Conservation (phyloP, 1,140 invertebrate genomes). For the Zelostemma sp. region DNA sequence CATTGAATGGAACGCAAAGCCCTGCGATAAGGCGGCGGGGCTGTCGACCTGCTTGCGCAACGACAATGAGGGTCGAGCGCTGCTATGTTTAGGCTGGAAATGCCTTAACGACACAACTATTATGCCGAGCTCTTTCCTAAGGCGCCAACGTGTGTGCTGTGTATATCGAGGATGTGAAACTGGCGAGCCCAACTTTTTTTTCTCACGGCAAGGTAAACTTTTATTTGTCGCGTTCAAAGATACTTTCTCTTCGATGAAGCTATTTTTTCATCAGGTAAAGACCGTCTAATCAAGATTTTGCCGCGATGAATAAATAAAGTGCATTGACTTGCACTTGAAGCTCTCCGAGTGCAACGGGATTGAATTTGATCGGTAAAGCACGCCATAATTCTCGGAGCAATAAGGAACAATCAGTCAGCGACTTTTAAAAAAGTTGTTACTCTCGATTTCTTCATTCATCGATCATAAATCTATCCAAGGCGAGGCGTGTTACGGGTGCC, state of each 20-base stretch:
- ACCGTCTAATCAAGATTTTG: too few relatives aligned
- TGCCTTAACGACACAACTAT: conserved; percentile 37
- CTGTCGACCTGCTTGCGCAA: conserved; percentile 19
- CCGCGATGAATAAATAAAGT: too few relatives aligned
- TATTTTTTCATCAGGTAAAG: background rate
- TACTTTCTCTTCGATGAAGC: too few relatives aligned
- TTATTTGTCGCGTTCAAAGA: conserved; percentile 7
- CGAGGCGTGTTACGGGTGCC: conserved; percentile 33
- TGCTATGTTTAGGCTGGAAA: conserved; percentile 45
- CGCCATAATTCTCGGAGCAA: too few relatives aligned
- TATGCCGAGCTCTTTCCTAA: conserved; percentile 27
- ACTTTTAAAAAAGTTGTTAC: background rate
- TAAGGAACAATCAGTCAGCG: too few relatives aligned
- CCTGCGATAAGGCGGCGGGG: conserved; percentile 30
- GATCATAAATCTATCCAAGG: conserved; percentile 36
- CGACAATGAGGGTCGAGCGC: conserved; percentile 39
- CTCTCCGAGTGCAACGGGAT: too few relatives aligned
- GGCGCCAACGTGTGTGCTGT: conserved; percentile 21
- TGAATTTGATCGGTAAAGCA: too few relatives aligned
- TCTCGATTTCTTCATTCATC: conserved; percentile 38
- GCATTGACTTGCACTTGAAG: too few relatives aligned
- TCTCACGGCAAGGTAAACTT: conserved; percentile 27
- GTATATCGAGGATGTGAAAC: conserved; percentile 10
- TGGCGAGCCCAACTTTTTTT: conserved; percentile 27
- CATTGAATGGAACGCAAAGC: conserved; percentile 26